phyloP scores from a whole-genome alignment of 2,888 invertebrate genomes.

The Erebia epiphron region DNA sequence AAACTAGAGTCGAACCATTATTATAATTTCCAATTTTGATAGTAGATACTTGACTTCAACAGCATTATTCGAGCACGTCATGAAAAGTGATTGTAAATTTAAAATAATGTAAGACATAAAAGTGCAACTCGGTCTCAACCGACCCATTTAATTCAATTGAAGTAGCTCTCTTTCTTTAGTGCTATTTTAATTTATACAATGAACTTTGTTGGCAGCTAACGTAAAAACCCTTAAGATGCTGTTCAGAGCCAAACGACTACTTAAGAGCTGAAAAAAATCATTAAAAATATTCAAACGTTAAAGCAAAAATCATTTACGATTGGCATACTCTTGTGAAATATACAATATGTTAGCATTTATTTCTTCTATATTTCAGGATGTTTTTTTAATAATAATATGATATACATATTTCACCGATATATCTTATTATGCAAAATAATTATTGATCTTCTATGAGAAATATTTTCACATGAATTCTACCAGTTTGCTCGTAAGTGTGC shows the following conservation, averaged over 20 bases:
- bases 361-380: no score
- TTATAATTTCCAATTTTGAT: not conserved
- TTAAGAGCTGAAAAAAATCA: conserved; percentile 23
- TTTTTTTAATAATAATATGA: no score
- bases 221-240: conserved; percentile 37
- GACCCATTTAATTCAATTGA: conserved; percentile 38
- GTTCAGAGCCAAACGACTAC: conserved; percentile 36
- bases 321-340: not conserved
- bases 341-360: not conserved
- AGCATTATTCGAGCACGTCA: no score
- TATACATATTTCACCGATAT: no score
- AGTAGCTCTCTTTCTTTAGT: conserved; percentile 35
- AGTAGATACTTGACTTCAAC: not conserved
- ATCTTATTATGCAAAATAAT: no score
- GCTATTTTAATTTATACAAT: conserved; percentile 40
- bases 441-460: not conserved
- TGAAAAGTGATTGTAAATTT: not conserved
- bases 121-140: conserved; percentile 22
- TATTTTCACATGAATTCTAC: not conserved
- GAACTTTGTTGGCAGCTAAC: conserved; percentile 41
- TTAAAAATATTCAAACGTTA: conserved; percentile 2
- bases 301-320: not conserved
- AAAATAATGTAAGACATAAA: conserved; percentile 27
- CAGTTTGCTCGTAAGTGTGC: not conserved
- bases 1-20: not conserved